These are phyloP conservation scores for Callionymus lyra DNA, from an alignment of 2,113 vertebrate species.

Conservation along the genomic window DNA sequence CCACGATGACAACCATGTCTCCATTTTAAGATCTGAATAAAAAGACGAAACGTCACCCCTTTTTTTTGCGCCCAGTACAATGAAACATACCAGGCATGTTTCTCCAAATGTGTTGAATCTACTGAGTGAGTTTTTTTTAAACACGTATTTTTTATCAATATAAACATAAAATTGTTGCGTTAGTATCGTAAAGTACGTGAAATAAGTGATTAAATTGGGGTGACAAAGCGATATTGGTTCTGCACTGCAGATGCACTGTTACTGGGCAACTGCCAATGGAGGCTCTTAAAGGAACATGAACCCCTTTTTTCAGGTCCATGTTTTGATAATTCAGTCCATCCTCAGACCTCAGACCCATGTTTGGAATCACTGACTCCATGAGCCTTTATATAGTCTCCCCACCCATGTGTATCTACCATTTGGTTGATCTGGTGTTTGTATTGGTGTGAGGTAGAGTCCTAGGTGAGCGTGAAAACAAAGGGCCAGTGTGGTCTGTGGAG, in stretches of 20 bases:
- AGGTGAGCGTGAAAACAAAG: slow-evolving; percentile 3
- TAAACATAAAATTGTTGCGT: no score
- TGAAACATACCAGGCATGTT: no score
- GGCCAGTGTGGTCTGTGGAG: neutral
- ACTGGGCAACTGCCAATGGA: slow-evolving; percentile 36
- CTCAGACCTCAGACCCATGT: slow-evolving; percentile 1
- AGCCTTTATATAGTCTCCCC: no score
- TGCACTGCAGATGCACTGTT: slow-evolving; percentile 59
- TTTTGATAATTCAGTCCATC: slow-evolving; percentile 1
- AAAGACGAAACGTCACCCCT: neutral
- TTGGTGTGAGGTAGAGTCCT: neutral
- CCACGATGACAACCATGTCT: neutral
- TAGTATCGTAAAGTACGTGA: no score
- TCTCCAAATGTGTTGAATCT: no score
- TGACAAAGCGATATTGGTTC: slow-evolving; percentile 15
- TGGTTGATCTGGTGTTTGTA: neutral
- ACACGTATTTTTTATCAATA: no score
- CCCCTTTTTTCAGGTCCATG: slow-evolving; percentile 15
- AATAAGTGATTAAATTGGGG: neutral
- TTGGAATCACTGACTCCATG: neutral
- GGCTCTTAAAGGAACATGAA: slow-evolving; percentile 52
- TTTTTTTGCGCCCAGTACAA: no score
- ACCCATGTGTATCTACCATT: no score
- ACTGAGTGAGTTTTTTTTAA: no score
- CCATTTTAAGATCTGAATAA: neutral